A percentile compares a stretch with the other conserved stretches of the same genome.
These are phyloP conservation scores for Epiblema foenella DNA, from an alignment of 2,888 invertebrate species.

Conservation along the genomic window DNA sequence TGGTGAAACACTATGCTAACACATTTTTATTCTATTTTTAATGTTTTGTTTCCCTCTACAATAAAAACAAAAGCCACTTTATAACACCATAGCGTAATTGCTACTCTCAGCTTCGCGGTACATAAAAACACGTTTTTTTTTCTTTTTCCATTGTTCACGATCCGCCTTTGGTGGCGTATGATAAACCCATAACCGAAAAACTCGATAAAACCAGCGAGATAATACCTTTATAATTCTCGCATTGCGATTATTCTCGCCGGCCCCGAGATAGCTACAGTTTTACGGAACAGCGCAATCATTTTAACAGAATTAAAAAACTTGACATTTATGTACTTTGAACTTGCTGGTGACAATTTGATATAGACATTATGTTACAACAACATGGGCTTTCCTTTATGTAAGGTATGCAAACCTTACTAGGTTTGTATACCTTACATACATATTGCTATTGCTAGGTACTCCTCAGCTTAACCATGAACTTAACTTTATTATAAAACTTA, in stretches of 20 bases:
- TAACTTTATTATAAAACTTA: too few species aligned
- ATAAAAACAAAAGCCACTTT: slow-evolving; percentile 20
- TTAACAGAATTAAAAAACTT: slow-evolving; percentile 18
- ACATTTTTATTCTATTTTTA: too few species aligned
- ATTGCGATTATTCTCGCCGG: slow-evolving; percentile 75
- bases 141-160: slow-evolving; percentile 32
- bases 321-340: too few species aligned
- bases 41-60: slow-evolving; percentile 7
- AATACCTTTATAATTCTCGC: slow-evolving; percentile 56
- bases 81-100: slow-evolving; percentile 39
- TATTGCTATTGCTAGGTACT: too few species aligned
- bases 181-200: slow-evolving; percentile 45
- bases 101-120: slow-evolving; percentile 21
- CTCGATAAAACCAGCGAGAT: slow-evolving; percentile 48
- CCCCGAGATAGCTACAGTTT: slow-evolving; percentile 34
- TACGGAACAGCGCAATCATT: slow-evolving; percentile 17
- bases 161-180: slow-evolving; percentile 41
- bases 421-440: too few species aligned
- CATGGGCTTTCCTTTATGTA: too few species aligned
- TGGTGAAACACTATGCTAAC: too few species aligned
- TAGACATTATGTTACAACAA: too few species aligned
- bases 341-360: too few species aligned
- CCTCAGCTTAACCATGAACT: too few species aligned
- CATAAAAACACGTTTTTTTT: slow-evolving; percentile 1
- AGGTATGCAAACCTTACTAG: too few species aligned